Percentiles rank a stretch among this genome's conserved stretches.
Conservation (phyloP, 2,113 vertebrate genomes). For the Salminus brasiliensis region DNA sequence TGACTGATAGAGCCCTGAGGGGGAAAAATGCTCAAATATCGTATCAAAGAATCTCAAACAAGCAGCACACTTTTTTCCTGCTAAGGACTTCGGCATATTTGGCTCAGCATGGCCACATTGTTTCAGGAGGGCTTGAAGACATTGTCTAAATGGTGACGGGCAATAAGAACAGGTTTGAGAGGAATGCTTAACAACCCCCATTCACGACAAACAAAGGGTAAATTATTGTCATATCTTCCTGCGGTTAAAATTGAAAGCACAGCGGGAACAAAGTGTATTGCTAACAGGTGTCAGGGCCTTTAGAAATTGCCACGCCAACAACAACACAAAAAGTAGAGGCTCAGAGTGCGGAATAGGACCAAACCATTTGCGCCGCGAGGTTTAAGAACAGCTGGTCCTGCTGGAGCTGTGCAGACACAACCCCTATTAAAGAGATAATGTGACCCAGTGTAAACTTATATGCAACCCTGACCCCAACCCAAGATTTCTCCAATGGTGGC, state of each 20-base stretch:
- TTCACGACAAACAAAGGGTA: conserved; percentile 5
- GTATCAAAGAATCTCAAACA: neutral
- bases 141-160: conserved; percentile 10
- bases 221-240: conserved; percentile 34
- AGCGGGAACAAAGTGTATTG: conserved; percentile 21
- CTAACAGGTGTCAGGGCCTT: conserved; percentile 27
- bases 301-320: conserved; percentile 9
- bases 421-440: conserved; percentile 25
- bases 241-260: conserved; percentile 26
- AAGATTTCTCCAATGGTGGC: neutral
- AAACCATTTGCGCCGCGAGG: conserved; percentile 21
- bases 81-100: neutral
- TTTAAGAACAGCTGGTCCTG: conserved; percentile 35
- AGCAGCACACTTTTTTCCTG: neutral
- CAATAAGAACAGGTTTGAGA: conserved; percentile 54
- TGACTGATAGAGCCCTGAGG: neutral
- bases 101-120: neutral
- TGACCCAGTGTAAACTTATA: conserved; percentile 31
- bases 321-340: neutral
- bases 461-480: conserved; percentile 8
- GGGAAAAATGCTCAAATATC: conserved; percentile 10
- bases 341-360: neutral
- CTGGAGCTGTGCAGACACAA: neutral
- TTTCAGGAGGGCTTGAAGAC: neutral
- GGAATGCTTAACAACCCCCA: conserved; percentile 32